Evolutionary conservation across 2,797 vertebrate species (phyloP).

Genomic region (Coendou prehensilis): DNA sequence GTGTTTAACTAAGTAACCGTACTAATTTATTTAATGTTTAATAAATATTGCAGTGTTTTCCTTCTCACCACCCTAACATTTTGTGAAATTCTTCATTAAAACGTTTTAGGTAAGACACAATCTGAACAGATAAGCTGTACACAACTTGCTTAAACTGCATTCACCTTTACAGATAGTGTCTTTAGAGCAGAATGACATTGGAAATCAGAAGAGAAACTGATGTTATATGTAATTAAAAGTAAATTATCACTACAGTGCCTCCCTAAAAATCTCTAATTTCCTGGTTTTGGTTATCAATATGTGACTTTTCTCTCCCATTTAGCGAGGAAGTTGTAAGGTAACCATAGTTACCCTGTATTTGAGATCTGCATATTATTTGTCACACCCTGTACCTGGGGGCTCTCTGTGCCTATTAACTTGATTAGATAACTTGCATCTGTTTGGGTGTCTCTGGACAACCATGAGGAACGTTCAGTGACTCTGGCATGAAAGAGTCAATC

Average conservation of each 20-base stretch:
- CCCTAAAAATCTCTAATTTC: background rate
- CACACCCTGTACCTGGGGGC: background rate
- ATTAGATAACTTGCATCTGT: background rate
- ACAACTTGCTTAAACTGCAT: background rate
- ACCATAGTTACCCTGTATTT: background rate
- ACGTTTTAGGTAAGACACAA: background rate
- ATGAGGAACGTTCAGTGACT: background rate
- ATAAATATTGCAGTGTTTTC: background rate
- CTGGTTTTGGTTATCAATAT: background rate
- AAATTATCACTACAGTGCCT: background rate
- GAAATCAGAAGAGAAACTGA: background rate
- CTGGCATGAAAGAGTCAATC: background rate
- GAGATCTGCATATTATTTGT: background rate
- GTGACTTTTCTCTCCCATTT: background rate
- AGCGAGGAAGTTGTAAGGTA: background rate
- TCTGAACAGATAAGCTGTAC: background rate
- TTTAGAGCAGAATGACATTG: background rate
- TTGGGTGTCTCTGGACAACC: background rate
- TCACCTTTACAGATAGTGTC: background rate
- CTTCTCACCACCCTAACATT: background rate
- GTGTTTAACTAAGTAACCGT: background rate
- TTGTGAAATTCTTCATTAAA: slow-evolving; percentile 35
- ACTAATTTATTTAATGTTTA: background rate
- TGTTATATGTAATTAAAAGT: background rate
- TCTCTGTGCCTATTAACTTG: background rate